These are phyloP conservation scores for Chaetodon trifasciatus DNA, from an alignment of 2,797 vertebrate genomes.

Conservation along the genomic window DNA sequence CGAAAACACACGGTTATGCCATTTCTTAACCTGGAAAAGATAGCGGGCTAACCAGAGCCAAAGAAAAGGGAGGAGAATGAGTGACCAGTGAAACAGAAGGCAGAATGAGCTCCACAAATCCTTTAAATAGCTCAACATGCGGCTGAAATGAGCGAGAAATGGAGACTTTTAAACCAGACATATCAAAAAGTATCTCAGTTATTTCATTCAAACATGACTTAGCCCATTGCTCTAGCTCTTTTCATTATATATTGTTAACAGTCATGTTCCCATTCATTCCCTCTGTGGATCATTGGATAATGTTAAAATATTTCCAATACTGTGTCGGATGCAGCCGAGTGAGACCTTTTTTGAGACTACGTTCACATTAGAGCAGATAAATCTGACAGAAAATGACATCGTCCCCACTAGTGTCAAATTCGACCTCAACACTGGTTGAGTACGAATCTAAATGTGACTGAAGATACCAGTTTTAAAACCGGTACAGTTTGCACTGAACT, in stretches of 20 bases:
- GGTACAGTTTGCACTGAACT: background rate
- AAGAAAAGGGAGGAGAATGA: constrained; percentile 42
- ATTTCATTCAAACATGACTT: constrained; percentile 43
- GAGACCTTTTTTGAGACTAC: constrained; percentile 22
- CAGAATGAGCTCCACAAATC: constrained; percentile 42
- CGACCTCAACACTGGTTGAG: background rate
- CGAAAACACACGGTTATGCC: constrained; percentile 15
- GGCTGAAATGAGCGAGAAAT: constrained; percentile 53
- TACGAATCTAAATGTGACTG: background rate
- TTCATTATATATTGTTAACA: constrained; percentile 40
- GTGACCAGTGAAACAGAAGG: constrained; percentile 55
- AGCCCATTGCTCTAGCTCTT: constrained; percentile 41
- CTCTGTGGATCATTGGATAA: constrained; percentile 34
- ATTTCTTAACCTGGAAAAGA: constrained; percentile 43
- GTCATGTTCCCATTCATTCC: constrained; percentile 21
- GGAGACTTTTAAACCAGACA: constrained; percentile 42
- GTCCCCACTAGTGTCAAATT: background rate
- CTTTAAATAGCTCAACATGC: constrained; percentile 48
- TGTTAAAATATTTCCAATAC: constrained; percentile 47
- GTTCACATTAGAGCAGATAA: background rate
- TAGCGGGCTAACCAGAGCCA: constrained; percentile 9
- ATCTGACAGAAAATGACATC: background rate
- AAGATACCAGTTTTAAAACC: background rate
- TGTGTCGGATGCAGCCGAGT: constrained; percentile 38
- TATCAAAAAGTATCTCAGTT: constrained; percentile 52